A percentile compares a stretch with the other conserved stretches of the same genome.
Evolutionary conservation across 2,888 invertebrate species (phyloP).

Genomic region (Timandra comae): DNA sequence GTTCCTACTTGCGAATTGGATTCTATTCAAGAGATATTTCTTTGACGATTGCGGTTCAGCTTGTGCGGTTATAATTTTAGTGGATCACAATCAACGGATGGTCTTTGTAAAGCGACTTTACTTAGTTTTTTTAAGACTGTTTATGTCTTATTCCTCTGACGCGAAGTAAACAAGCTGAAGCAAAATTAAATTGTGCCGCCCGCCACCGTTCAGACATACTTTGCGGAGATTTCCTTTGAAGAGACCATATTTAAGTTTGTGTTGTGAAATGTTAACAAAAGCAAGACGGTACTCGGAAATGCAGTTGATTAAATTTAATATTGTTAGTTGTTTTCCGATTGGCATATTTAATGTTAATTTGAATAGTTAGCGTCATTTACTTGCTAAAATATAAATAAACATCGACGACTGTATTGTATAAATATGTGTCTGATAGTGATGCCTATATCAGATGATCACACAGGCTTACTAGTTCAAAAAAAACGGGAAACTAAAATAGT

Average conservation of each 20-base stretch:
- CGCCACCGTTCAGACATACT: conserved; percentile 29
- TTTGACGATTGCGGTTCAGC: background rate
- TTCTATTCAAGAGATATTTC: conserved; percentile 11
- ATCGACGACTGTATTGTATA: no score
- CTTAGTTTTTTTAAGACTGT: conserved; percentile 20
- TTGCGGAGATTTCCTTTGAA: conserved; percentile 27
- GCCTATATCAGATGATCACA: no score
- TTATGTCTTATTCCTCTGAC: conserved; percentile 31
- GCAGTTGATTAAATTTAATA: conserved; percentile 15
- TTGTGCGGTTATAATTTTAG: background rate
- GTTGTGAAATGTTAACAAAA: conserved; percentile 23
- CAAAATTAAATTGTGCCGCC: conserved; percentile 40
- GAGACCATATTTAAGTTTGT: conserved; percentile 29
- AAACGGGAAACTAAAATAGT: no score
- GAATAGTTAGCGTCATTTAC: no score
- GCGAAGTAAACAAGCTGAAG: conserved; percentile 27
- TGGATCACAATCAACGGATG: conserved; percentile 2
- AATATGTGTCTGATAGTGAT: no score
- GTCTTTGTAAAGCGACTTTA: conserved; percentile 15
- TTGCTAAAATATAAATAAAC: no score
- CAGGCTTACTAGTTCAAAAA: no score
- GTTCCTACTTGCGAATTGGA: conserved; percentile 15
- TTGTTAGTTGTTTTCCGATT: conserved; percentile 2
- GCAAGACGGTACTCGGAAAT: conserved; percentile 14
- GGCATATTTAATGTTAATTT: no score